These are phyloP conservation scores for Liposcelis brunnea DNA, from an alignment of 2,888 invertebrate genomes.

Conservation along the genomic window DNA sequence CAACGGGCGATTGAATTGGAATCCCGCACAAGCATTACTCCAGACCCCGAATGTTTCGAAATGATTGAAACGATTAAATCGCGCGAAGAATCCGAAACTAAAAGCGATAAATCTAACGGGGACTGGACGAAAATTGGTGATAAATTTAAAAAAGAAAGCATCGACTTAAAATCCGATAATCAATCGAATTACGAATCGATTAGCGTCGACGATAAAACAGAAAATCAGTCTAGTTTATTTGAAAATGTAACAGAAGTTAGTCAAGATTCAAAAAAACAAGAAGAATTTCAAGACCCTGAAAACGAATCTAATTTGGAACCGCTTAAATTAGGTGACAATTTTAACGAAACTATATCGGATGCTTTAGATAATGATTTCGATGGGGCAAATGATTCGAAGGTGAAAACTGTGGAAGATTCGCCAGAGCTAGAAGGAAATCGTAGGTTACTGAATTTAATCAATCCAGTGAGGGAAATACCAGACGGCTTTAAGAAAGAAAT, in stretches of 20 bases:
- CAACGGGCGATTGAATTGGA: constrained; percentile 22
- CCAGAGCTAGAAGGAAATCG: neutral
- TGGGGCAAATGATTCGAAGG: neutral
- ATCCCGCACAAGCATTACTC: constrained; percentile 37
- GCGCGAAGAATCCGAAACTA: constrained; percentile 1
- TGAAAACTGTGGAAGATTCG: neutral
- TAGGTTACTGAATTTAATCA: neutral
- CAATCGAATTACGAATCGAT: too few species aligned
- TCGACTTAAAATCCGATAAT: neutral
- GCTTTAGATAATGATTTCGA: too few species aligned
- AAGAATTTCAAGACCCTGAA: neutral
- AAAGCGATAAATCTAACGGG: constrained; percentile 3
- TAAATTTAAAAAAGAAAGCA: neutral
- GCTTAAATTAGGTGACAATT: neutral
- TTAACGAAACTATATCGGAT: neutral
- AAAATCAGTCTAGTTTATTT: too few species aligned
- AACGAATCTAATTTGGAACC: neutral
- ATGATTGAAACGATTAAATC: constrained; percentile 32
- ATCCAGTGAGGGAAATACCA: constrained; percentile 30
- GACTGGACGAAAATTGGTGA: constrained; percentile 7
- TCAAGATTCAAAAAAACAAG: neutral
- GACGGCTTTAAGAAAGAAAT: constrained; percentile 35
- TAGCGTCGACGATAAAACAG: too few species aligned
- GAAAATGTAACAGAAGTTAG: too few species aligned
- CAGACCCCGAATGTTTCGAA: constrained; percentile 37